Evolutionary conservation across 2,888 invertebrate genomes (phyloP).

Genomic region (Leptogaster cylindrica): DNA sequence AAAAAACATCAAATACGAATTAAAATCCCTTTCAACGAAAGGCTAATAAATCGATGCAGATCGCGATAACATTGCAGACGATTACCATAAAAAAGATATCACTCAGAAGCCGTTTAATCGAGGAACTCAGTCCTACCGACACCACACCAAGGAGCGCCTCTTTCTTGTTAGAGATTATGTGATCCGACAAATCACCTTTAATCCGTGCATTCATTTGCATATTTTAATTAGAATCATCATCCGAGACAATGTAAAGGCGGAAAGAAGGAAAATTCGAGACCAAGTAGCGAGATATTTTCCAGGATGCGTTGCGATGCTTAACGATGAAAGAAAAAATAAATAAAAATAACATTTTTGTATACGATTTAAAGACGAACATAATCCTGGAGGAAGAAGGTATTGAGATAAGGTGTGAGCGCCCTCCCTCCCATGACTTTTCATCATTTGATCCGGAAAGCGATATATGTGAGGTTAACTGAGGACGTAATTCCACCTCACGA

Average conservation of each 20-base stretch:
- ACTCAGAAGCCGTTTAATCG: constrained; percentile 35
- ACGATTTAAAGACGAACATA: constrained; percentile 33
- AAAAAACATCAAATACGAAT: constrained; percentile 23
- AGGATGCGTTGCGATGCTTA: constrained; percentile 5
- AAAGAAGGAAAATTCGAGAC: constrained; percentile 9
- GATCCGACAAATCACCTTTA: constrained; percentile 49
- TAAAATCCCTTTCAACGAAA: neutral
- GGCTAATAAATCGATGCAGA: constrained; percentile 32
- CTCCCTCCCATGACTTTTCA: constrained; percentile 37
- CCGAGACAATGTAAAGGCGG: constrained; percentile 15
- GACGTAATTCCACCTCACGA: constrained; percentile 34
- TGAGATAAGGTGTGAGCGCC: constrained; percentile 20
- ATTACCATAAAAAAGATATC: constrained; percentile 43
- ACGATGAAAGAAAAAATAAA: constrained; percentile 23
- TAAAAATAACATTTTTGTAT: too few relatives aligned
- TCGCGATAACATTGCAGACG: constrained; percentile 34
- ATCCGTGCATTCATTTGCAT: constrained; percentile 50
- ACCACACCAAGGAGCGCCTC: constrained; percentile 31
- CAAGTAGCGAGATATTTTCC: constrained; percentile 27
- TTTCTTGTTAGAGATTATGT: constrained; percentile 41
- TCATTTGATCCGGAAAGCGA: constrained; percentile 35
- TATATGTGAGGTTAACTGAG: constrained; percentile 36
- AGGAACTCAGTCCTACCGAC: constrained; percentile 20
- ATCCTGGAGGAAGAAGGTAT: constrained; percentile 14
- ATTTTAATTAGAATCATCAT: constrained; percentile 50